Evolutionary conservation across 1,140 invertebrate species (phyloP).

Genomic region (Aphaenogaster ashmeadi): DNA sequence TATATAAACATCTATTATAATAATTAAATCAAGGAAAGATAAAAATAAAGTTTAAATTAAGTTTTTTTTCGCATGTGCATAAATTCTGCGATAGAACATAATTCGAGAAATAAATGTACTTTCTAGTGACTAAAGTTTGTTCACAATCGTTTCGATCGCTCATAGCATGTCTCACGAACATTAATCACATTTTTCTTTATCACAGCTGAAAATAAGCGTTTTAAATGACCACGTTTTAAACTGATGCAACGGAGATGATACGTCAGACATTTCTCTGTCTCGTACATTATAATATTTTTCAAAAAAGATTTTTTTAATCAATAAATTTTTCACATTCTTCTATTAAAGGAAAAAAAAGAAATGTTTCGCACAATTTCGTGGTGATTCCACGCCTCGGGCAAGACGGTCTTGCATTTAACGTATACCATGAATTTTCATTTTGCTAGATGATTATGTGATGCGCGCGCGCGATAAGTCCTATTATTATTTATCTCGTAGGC

Average conservation of each 20-base stretch:
- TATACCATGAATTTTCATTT: conserved; percentile 41
- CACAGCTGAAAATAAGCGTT: background rate
- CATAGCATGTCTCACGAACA: background rate
- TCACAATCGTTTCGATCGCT: background rate
- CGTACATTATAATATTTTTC: background rate
- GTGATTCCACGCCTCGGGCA: background rate
- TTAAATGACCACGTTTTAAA: background rate
- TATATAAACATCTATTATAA: background rate
- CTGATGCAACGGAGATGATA: background rate
- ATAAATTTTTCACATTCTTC: background rate
- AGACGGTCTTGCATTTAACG: conserved; percentile 8
- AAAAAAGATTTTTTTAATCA: background rate
- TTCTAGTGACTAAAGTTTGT: background rate
- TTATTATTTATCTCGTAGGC: conserved; percentile 41
- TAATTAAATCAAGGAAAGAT: background rate
- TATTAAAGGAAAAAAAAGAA: background rate
- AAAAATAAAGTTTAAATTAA: background rate
- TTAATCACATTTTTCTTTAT: conserved; percentile 6
- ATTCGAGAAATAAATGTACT: background rate
- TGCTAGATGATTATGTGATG: conserved; percentile 35
- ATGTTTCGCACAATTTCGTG: background rate
- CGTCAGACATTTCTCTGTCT: background rate
- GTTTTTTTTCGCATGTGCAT: background rate
- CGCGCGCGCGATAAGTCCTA: conserved; percentile 38
- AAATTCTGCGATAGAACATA: background rate